Conservation (phyloP, 2,797 vertebrate genomes). For the Melanotaenia parkinsoni region DNA sequence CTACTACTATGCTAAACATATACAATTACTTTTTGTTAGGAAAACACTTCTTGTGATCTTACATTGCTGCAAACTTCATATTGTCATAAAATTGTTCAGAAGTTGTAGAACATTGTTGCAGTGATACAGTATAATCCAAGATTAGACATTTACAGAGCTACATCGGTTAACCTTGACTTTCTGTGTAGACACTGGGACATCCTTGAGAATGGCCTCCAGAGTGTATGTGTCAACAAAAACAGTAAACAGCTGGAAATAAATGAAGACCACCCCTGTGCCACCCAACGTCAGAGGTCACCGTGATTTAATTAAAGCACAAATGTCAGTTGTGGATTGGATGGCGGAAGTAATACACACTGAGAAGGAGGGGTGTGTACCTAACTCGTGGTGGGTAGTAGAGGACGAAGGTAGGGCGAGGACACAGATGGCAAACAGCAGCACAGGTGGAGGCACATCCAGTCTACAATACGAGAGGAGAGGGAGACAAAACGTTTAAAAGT, state of each 20-base stretch:
- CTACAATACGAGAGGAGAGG: slow-evolving; percentile 47
- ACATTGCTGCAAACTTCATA: not conserved
- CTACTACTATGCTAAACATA: no score
- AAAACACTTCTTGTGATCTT: not conserved
- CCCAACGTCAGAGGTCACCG: slow-evolving; percentile 41
- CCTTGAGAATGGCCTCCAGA: slow-evolving; percentile 10
- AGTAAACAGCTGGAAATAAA: slow-evolving; percentile 36
- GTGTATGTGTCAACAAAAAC: slow-evolving; percentile 47
- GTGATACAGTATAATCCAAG: no score
- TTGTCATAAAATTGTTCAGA: not conserved
- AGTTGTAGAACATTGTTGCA: no score
- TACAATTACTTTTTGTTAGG: no score
- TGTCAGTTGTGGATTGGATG: slow-evolving; percentile 17
- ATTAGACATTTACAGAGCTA: not conserved
- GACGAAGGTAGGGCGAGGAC: slow-evolving; percentile 69
- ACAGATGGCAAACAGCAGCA: slow-evolving; percentile 78
- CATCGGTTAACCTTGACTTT: slow-evolving; percentile 18
- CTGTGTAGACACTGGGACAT: not conserved
- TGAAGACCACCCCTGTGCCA: slow-evolving; percentile 24
- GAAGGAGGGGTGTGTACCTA: slow-evolving; percentile 65
- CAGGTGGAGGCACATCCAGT: slow-evolving; percentile 52
- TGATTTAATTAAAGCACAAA: slow-evolving; percentile 53
- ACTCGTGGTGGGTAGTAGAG: slow-evolving; percentile 61
- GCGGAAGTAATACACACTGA: not conserved
- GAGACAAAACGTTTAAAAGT: not conserved